A percentile compares a stretch with the other conserved stretches of the same genome.
These are phyloP conservation scores for Platalea minor DNA, from an alignment of 2,797 vertebrate genomes.

Conservation along the genomic window DNA sequence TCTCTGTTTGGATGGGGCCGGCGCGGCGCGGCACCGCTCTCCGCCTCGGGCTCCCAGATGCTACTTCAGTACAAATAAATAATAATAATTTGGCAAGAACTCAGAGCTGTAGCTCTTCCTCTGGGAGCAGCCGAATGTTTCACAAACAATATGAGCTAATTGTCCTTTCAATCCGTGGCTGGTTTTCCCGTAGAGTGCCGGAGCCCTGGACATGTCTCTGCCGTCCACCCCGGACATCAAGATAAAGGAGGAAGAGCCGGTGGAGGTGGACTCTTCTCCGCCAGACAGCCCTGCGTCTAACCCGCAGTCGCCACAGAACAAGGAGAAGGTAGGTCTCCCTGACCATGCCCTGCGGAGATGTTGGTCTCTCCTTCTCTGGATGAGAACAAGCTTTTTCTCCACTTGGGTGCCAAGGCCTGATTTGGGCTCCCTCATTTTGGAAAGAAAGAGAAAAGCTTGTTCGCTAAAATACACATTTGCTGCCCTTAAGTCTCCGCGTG, in stretches of 20 bases:
- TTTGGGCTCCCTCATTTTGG: neutral
- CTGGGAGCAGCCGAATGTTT: neutral
- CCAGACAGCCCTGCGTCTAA: slow-evolving; percentile 82
- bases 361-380: rapidly evolving
- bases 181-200: slow-evolving; percentile 59
- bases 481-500: neutral
- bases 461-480: rapidly evolving
- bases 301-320: slow-evolving; percentile 41
- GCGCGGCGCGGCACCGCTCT: neutral
- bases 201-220: slow-evolving; percentile 81
- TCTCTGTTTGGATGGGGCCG: neutral
- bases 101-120: neutral
- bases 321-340: slow-evolving; percentile 71
- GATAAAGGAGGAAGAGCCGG: slow-evolving; percentile 89
- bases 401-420: neutral
- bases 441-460: neutral
- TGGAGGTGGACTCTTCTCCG: slow-evolving; percentile 90
- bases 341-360: rapidly evolving
- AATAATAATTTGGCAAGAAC: neutral
- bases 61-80: slow-evolving; percentile 1
- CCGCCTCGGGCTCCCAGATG: neutral
- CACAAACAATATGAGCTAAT: neutral
- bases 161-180: neutral
- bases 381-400: neutral
- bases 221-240: slow-evolving; percentile 86